Evolutionary conservation across 2,797 vertebrate species (phyloP), one percentile per base, ranked within the genome.

Genomic region (Rallus crepitans): DNA sequence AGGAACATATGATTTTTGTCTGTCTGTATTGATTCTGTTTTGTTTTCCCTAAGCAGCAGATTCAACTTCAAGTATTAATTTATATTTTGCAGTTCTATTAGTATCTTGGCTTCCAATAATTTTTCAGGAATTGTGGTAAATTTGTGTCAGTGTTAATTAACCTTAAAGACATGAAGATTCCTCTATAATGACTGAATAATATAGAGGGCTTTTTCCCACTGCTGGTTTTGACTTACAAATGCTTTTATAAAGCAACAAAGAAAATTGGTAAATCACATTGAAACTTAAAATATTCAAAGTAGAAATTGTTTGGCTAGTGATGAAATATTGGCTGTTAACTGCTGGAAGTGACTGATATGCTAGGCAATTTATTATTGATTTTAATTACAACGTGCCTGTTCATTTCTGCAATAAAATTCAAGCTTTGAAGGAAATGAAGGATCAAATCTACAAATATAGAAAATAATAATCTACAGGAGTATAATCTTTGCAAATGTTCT

Each of bases 101-200:
- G 28, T 75, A 68, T 31, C 64, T 75, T 48, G 35, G 17, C 23
- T 83, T 94, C 77, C 53, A 79, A 60, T n/a, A 69, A 55, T 61
- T 78, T 90, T 86, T 72, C 69, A 90, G 57, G 57, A 87, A 68
- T 39, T 81, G 39, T 66, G 27, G 39, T 70, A 70, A 89, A n/a
- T 28, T 78, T 39, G 65, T 55, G 57, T 75, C 71, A 37, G 30
- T 86, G 45, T 90, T 93, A 91, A 90, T 87, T 91, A 89, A 93
- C 68, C 61, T 89, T 52, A 60, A 86, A 84, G 55, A 60, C n/a
- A 87, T 72, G 57, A 73, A 45, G 82, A 15, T 72, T 87, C 27
- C 28, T 63, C 50, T 73, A 3, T 37, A 72, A 68, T 37, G 40
- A 82, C 37, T 60, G 15, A 73, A 83, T 64, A 40, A 60, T 82